Percentiles rank a stretch among this genome's conserved stretches.
These are phyloP conservation scores for Meliscaeva auricollis DNA, from an alignment of 2,888 invertebrate species.

Conservation along the genomic window DNA sequence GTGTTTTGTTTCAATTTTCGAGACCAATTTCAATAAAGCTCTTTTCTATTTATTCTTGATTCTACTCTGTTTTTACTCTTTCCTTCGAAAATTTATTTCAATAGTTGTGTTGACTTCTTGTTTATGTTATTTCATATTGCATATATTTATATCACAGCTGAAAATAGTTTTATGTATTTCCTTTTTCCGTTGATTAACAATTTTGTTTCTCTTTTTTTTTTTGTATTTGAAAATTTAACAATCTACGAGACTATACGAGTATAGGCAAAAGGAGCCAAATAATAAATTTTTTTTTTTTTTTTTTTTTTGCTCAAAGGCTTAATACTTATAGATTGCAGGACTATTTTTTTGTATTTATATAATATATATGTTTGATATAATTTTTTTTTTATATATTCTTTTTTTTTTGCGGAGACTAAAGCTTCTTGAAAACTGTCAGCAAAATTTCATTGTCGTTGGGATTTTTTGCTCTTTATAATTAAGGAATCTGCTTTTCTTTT, in stretches of 20 bases:
- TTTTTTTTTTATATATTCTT: slow-evolving; percentile 14
- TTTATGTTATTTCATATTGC: slow-evolving; percentile 62
- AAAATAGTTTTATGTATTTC: slow-evolving; percentile 63
- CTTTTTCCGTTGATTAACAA: slow-evolving; percentile 36
- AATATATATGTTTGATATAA: slow-evolving; percentile 18
- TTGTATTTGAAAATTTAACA: slow-evolving; percentile 38
- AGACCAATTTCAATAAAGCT: slow-evolving; percentile 53
- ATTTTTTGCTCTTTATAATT: slow-evolving; percentile 31
- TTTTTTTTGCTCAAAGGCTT: slow-evolving; percentile 43
- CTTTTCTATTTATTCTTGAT: background rate
- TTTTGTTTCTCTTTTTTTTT: slow-evolving; percentile 11
- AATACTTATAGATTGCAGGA: slow-evolving; percentile 59
- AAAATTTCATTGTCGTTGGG: slow-evolving; percentile 51
- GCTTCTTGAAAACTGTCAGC: slow-evolving; percentile 50
- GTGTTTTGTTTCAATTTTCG: slow-evolving; percentile 27
- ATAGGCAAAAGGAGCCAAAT: slow-evolving; percentile 31
- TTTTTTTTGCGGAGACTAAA: slow-evolving; percentile 42
- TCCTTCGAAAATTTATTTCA: slow-evolving; percentile 51
- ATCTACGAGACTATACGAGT: slow-evolving; percentile 34
- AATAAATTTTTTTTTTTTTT: slow-evolving; percentile 12
- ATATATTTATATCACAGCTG: slow-evolving; percentile 73
- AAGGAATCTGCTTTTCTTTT: slow-evolving; percentile 27
- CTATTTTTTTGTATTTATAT: slow-evolving; percentile 2
- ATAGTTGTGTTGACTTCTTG: slow-evolving; percentile 39
- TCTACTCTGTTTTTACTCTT: slow-evolving; percentile 18